Evolutionary conservation across 2,797 vertebrate species (phyloP).

Genomic region (Platalea minor): DNA sequence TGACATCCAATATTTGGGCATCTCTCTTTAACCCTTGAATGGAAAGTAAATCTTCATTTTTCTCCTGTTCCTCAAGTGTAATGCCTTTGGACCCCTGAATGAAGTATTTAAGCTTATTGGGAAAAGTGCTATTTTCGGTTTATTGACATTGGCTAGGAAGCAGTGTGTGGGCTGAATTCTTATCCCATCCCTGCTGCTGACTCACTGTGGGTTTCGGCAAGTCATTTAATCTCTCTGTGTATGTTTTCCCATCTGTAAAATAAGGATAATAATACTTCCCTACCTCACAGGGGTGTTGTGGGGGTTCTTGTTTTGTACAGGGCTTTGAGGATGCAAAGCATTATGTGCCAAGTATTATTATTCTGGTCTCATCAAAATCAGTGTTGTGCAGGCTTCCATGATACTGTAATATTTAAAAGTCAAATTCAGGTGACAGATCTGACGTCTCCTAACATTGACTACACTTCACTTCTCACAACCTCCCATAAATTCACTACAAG

Average conservation of each 20-base stretch:
- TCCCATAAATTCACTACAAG: constrained; percentile 7
- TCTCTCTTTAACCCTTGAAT: constrained; percentile 68
- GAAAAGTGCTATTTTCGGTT: constrained; percentile 74
- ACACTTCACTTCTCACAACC: neutral
- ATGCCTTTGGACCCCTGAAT: constrained; percentile 75
- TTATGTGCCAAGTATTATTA: constrained; percentile 45
- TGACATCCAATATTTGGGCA: constrained; percentile 64
- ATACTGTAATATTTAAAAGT: neutral
- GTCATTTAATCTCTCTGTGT: constrained; percentile 43
- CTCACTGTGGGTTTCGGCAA: constrained; percentile 12
- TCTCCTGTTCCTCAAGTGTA: constrained; percentile 71
- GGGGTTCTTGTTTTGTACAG: constrained; percentile 46
- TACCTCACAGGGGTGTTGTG: constrained; percentile 68
- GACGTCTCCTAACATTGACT: neutral
- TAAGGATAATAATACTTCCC: constrained; percentile 62
- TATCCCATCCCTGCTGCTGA: neutral
- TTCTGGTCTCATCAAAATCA: constrained; percentile 25
- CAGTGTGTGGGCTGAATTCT: constrained; percentile 5
- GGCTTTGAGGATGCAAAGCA: constrained; percentile 44
- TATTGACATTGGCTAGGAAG: constrained; percentile 74
- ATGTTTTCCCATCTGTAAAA: constrained; percentile 28
- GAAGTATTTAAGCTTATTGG: constrained; percentile 68
- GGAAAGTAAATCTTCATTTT: constrained; percentile 83
- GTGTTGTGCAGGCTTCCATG: constrained; percentile 3
- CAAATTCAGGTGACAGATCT: constrained; percentile 17